Percentiles rank a stretch among this genome's conserved stretches.
Evolutionary conservation across 1,140 invertebrate species (phyloP).

Genomic region (Bombus difficillimus): DNA sequence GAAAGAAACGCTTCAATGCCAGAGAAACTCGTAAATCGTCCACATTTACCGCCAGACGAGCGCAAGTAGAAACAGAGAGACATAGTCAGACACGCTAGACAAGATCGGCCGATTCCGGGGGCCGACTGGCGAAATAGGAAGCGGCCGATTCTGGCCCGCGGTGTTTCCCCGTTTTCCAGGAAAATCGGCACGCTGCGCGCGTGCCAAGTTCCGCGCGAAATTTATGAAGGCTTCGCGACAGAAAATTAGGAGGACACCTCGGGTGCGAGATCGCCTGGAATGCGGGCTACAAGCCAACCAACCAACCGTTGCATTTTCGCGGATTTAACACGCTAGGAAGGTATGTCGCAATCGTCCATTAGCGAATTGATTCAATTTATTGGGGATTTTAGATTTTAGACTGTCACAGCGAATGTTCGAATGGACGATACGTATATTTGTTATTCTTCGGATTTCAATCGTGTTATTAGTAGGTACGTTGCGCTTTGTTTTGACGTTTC

Average conservation of each 20-base stretch:
- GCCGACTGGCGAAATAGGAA: slow-evolving; percentile 35
- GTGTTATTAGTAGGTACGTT: too few relatives aligned
- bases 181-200: slow-evolving; percentile 29
- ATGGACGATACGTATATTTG: too few relatives aligned
- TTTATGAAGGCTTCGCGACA: slow-evolving; percentile 42
- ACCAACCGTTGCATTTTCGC: slow-evolving; percentile 10
- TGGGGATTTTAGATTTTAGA: too few relatives aligned
- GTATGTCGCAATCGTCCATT: neutral
- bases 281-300: slow-evolving; percentile 57
- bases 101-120: neutral
- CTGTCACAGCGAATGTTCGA: too few relatives aligned
- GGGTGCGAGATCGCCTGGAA: slow-evolving; percentile 40
- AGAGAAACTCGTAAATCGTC: neutral
- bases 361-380: neutral
- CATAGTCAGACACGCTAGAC: slow-evolving; percentile 30
- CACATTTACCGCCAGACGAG: neutral
- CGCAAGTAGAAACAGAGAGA: slow-evolving; percentile 26
- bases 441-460: too few relatives aligned
- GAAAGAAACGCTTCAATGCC: neutral
- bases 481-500: too few relatives aligned
- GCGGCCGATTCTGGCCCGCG: too few relatives aligned
- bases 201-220: slow-evolving; percentile 58
- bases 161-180: slow-evolving; percentile 58
- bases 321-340: slow-evolving; percentile 32
- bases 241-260: slow-evolving; percentile 62